These are phyloP conservation scores for Hirudinaria manillensis DNA, from an alignment of 2,888 invertebrate genomes.

Conservation along the genomic window DNA sequence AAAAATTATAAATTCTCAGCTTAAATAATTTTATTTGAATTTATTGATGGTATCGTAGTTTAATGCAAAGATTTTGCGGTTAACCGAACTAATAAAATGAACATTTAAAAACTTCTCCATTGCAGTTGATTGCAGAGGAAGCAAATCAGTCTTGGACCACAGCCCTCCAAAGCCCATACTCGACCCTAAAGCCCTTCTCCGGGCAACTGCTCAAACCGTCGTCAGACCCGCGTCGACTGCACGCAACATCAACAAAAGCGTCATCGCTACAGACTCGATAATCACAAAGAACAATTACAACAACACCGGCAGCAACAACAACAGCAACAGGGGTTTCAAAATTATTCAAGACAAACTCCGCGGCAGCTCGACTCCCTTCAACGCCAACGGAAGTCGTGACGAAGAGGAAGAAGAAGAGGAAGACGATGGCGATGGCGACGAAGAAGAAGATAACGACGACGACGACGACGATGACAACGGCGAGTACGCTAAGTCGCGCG, in stretches of 20 bases:
- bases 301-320: not conserved
- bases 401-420: conserved; percentile 28
- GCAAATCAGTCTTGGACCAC: too few species aligned
- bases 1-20: too few species aligned
- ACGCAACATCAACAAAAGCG: not conserved
- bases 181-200: too few species aligned
- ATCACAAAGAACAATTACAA: not conserved
- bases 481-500: not conserved
- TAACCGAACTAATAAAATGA: too few species aligned
- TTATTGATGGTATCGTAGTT: too few species aligned
- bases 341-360: not conserved
- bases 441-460: conserved; percentile 13
- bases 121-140: too few species aligned
- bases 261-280: not conserved
- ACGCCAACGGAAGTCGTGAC: not conserved
- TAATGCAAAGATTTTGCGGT: too few species aligned
- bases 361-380: not conserved
- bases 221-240: not conserved
- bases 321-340: not conserved
- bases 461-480: conserved; percentile 23
- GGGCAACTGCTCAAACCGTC: not conserved
- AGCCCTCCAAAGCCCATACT: too few species aligned
- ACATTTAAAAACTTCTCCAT: too few species aligned
- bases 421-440: conserved; percentile 13
- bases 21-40: too few species aligned